Evolutionary conservation across 2,888 invertebrate genomes (phyloP), one percentile per base, ranked within the genome.

Genomic region (Ramazzottius varieornatus): DNA sequence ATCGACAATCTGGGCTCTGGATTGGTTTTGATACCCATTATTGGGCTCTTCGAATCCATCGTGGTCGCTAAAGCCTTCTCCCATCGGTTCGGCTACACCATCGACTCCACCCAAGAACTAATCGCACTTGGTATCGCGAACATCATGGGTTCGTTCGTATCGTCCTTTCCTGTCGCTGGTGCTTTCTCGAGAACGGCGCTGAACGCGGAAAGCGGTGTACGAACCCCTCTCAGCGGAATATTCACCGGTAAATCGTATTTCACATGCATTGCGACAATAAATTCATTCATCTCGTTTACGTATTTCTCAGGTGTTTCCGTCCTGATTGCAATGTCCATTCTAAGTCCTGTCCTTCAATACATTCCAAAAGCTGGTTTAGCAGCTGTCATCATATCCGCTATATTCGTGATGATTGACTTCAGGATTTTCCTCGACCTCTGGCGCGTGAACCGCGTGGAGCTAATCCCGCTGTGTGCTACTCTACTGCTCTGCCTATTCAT

Each of bases 11-110:
- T 13, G 4, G 54, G 54, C 4, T 8, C 54, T 24, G 54, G 54
- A 54, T 8, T 54, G 54, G 54, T 54, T 8, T 29, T 54, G 54
- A 73, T 75, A 13, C 74, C 75, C 16, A 65, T 76, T 2, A 68
- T 76, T 34, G 74, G 73, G n/a, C 67, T 75, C 16, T 71, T 76
- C 32, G 76, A 76, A 66, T 70, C 73, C 13, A 73, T 75, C 64
- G 76, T 75, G 2, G 76, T 76, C 46, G 75, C 74, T 65, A 75
- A 74, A 70, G 73, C 74, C 63, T 75, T 76, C 70, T 74, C 75
- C 75, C 69, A 71, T 4, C 13, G 32, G n/a, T 66, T 16, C 29
- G 46, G 8, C 64, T 76, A 76, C 67, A 73, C 70, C 64, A 73
- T 76, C 66, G 70, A 73, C 64, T 70, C 75, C 33, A 75, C 71